Evolutionary conservation across 1,140 invertebrate genomes (phyloP), one percentile per base, ranked within the genome.

Genomic region (Panonychus citri): DNA sequence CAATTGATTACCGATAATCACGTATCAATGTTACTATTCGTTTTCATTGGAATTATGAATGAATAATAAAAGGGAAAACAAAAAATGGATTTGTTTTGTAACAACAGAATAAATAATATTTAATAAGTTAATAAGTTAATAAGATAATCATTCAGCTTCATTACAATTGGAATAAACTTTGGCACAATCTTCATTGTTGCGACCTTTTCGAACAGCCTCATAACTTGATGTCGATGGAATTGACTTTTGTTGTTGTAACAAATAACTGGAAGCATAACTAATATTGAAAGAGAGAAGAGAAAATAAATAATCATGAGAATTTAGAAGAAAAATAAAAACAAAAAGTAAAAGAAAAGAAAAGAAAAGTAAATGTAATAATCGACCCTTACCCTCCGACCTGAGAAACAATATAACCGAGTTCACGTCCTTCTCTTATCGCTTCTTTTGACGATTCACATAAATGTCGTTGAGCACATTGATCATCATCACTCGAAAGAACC

Each of bases 381-480:
- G n/a, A n/a, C n/a, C n/a, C 83, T 83, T 74, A 91, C 85, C 84
- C 83, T 81, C 84, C 85, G 61, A 90, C 72, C 72, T 89, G 84
- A 64, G 86, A 89, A 76, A 88, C 86, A 53, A 89, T 77, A 62
- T 82, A 81, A 60, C 80, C 83, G 59, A 79, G 78, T 62, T 83
- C 82, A 55, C 74, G 71, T 53, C 83, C 79, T 64, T 86, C 83
- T 12, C 75, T 73, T n/a, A 81, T 75, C 67, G 85, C 90, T 66
- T 88, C 85, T 24, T 76, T 79, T 66, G 83, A 88, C 2, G 85
- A 85, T 64, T 89, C 82, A 66, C 87, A 91, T 48, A 90, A 75
- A 71, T 77, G 82, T 67, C 77, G 84, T 73, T 79, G 78, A 65
- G 81, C 77, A 66, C 83, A 86, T 59, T 74, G 74, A 62, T 85